A percentile compares a stretch with the other conserved stretches of the same genome.
These are phyloP conservation scores for Hippocampus kuda DNA, from an alignment of 2,797 vertebrate species.

Conservation along the genomic window DNA sequence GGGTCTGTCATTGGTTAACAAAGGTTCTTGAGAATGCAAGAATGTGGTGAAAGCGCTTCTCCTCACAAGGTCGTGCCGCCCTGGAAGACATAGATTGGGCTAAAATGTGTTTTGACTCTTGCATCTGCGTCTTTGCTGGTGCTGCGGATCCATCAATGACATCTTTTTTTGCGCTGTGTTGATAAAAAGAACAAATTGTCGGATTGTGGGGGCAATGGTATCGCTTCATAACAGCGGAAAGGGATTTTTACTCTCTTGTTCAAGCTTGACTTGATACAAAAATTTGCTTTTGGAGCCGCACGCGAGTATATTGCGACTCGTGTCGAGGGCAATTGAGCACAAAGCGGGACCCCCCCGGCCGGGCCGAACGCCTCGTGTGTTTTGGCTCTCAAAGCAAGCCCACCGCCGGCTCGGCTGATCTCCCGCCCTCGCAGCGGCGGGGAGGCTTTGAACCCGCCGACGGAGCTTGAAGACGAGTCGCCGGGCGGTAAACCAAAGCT, in stretches of 20 bases:
- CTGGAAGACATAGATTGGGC: not conserved
- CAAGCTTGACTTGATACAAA: slow-evolving; percentile 24
- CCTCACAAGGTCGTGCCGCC: too few relatives aligned
- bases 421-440: slow-evolving; percentile 17
- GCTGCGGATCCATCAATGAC: not conserved
- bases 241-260: slow-evolving; percentile 25
- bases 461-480: slow-evolving; percentile 25
- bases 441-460: slow-evolving; percentile 54
- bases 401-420: slow-evolving; percentile 32
- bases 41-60: slow-evolving; percentile 54
- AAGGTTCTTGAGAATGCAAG: slow-evolving; percentile 40
- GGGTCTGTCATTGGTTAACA: slow-evolving; percentile 45
- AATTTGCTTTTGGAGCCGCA: slow-evolving; percentile 16
- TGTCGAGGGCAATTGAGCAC: slow-evolving; percentile 21
- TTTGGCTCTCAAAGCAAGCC: slow-evolving; percentile 42
- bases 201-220: not conserved
- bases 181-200: not conserved
- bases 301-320: not conserved
- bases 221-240: slow-evolving; percentile 15
- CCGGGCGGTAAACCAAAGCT: slow-evolving; percentile 43
- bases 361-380: slow-evolving; percentile 31
- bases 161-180: not conserved
- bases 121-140: not conserved
- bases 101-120: not conserved
- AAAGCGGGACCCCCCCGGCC: slow-evolving; percentile 14